These are phyloP conservation scores for Sesamia inferens DNA, from an alignment of 2,888 invertebrate species.

Conservation along the genomic window DNA sequence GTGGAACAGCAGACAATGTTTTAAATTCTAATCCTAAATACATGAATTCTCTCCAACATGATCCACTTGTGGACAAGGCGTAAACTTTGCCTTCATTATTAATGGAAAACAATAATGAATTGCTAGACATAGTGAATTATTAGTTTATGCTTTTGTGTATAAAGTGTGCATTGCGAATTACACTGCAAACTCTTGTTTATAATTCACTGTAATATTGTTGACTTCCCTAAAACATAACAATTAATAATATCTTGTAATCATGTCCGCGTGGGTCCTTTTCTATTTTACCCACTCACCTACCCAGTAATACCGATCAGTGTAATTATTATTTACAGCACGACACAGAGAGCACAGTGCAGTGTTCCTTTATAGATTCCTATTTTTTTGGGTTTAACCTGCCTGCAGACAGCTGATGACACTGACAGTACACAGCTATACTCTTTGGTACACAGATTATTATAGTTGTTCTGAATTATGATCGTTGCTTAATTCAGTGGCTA, in stretches of 20 bases:
- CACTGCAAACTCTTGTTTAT: constrained; percentile 21
- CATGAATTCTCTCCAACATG: constrained; percentile 96
- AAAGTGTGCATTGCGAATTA: constrained; percentile 15
- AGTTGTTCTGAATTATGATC: too few species aligned
- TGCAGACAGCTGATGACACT: neutral
- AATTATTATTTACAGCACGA: neutral
- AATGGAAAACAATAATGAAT: constrained; percentile 94
- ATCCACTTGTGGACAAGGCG: constrained; percentile 94
- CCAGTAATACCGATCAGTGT: neutral
- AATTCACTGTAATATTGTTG: constrained; percentile 9
- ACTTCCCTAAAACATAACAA: neutral
- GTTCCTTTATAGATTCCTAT: constrained; percentile 2
- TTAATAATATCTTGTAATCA: constrained; percentile 5
- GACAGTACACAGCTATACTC: constrained; percentile 1
- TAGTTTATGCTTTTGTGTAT: constrained; percentile 3
- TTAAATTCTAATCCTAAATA: constrained; percentile 97
- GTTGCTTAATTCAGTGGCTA: too few species aligned
- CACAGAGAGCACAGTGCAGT: neutral
- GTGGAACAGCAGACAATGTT: constrained; percentile 95
- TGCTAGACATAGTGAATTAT: constrained; percentile 87
- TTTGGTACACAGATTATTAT: too few species aligned
- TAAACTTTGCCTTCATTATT: constrained; percentile 97
- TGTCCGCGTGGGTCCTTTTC: neutral
- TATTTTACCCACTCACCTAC: constrained; percentile 1
- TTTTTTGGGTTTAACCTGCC: neutral